A percentile compares a stretch with the other conserved stretches of the same genome.
These are phyloP conservation scores for Augiades crinisus DNA, from an alignment of 2,888 invertebrate genomes.

Conservation along the genomic window DNA sequence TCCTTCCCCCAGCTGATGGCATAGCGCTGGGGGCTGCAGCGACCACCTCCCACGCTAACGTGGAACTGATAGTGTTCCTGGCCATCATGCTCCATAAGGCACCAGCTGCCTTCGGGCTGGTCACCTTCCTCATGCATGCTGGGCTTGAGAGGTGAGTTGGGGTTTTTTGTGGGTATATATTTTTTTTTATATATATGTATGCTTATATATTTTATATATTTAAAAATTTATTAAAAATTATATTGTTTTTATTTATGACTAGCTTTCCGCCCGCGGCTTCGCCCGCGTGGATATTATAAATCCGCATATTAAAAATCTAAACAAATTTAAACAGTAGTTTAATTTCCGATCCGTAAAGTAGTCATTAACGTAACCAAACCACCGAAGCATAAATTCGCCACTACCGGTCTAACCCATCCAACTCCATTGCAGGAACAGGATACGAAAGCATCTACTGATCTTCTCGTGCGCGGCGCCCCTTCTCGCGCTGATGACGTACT, in stretches of 20 bases:
- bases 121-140: constrained; percentile 97
- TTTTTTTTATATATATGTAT: not conserved
- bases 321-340: too few relatives aligned
- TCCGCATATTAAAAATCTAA: too few relatives aligned
- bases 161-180: too few relatives aligned
- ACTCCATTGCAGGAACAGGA: constrained; percentile 82
- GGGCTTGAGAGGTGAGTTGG: constrained; percentile 88
- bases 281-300: too few relatives aligned
- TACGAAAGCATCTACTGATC: constrained; percentile 93
- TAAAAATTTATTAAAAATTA: too few relatives aligned
- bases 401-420: too few relatives aligned
- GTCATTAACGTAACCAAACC: too few relatives aligned
- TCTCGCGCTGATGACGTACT: constrained; percentile 94
- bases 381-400: too few relatives aligned
- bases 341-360: too few relatives aligned
- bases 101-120: constrained; percentile 98
- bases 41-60: constrained; percentile 96
- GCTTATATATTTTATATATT: not conserved
- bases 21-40: constrained; percentile 99
- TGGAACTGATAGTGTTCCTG: constrained; percentile 98
- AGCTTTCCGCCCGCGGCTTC: too few relatives aligned
- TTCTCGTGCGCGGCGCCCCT: constrained; percentile 97
- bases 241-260: too few relatives aligned
- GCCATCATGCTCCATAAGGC: constrained; percentile 99
- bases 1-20: constrained; percentile 89